Evolutionary conservation across 2,888 invertebrate genomes (phyloP), one percentile per base, ranked within the genome.

Genomic region (Cacoxenus indagator): DNA sequence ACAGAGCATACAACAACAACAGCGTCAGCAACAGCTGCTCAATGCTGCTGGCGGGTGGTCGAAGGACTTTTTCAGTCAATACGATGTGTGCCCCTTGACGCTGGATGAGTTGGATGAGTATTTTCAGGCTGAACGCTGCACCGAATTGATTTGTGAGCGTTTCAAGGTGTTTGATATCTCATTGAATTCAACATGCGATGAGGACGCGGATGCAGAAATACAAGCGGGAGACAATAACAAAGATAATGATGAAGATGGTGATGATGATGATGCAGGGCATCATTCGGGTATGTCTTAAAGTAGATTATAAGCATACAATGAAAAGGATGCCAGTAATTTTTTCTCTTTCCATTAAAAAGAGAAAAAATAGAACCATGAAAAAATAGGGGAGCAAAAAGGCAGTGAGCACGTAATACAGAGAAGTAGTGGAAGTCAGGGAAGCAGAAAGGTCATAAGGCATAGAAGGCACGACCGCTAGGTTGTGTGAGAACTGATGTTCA

Each of bases 231-330:
- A 71, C 75, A 88, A 88, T 69, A 45, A 61, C 72, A 66, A 67
- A 43, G 72, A 86, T 43, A 54, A 57, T 67, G 65, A 67, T 27
- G 71, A 74, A 89, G 67, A 90, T 89, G 75, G 90, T 89, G 75
- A 90, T 55, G 86, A 88, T 48, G 93, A 93, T 77, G 92, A 92
- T 80, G 92, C 92, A 76, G 92, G 91, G 73, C 90, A 93, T 79
- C 93, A 93, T 89, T 93, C 93, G 82, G 93, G 93, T 93, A 90
- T 90, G 85, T 83, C 51, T 68, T n/a, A n/a, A n/a, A n/a, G n/a
- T n/a, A n/a, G n/a, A n/a, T n/a, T n/a, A n/a, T n/a, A n/a, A n/a
- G n/a, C n/a, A n/a, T n/a, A n/a, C n/a, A n/a, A n/a, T n/a, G n/a
- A n/a, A n/a, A n/a, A n/a, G n/a, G n/a, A n/a, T n/a, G n/a, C n/a